Evolutionary conservation across 2,113 vertebrate species (phyloP), one percentile per base, ranked within the genome.

Genomic region (Lepisosteus oculatus): DNA sequence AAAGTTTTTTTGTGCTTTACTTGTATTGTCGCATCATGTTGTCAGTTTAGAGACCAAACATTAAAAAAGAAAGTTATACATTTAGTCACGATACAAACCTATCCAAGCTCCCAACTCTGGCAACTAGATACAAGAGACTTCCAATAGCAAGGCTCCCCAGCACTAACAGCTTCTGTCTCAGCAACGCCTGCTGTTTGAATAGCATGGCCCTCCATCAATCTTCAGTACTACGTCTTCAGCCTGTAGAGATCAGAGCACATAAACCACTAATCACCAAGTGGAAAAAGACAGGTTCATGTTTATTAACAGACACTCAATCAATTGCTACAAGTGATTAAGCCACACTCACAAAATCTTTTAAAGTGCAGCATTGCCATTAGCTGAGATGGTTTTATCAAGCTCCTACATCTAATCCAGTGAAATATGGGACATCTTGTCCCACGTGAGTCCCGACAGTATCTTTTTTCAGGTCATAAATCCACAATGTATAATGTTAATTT

Each of bases 131-230:
- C 77, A 98, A 91, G 85, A 97, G 92, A 84, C 95, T 96, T 89
- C 95, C 95, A 73, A 97, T 81, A 74, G 94, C 95, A 69, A 98
- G 94, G 90, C 95, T 98, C 91, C 94, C 94, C 87, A 98, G 86
- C 74, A 98, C 92, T 75, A 97, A 90, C 83, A 97, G 93, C 93
- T 96, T 97, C 93, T 98, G 95, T 96, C 93, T 97, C 91, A 98
- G 95, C 95, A 95, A 92, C 92, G 79, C 94, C 95, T 97, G 96
- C 94, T 98, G 96, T 97, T 96, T 95, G 94, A 97, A 95, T 92
- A 95, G 95, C 96, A 98, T 98, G 94, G 93, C 96, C 95, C 96
- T 98, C 96, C 96, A 98, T 98, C 95, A 95, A 96, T 93, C 93
- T 95, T 95, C 92, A 95, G 93, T 92, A 94, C 94, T 91, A 86